These are phyloP conservation scores for Brachionichthys hirsutus DNA, from an alignment of 2,113 vertebrate genomes.

Conservation along the genomic window DNA sequence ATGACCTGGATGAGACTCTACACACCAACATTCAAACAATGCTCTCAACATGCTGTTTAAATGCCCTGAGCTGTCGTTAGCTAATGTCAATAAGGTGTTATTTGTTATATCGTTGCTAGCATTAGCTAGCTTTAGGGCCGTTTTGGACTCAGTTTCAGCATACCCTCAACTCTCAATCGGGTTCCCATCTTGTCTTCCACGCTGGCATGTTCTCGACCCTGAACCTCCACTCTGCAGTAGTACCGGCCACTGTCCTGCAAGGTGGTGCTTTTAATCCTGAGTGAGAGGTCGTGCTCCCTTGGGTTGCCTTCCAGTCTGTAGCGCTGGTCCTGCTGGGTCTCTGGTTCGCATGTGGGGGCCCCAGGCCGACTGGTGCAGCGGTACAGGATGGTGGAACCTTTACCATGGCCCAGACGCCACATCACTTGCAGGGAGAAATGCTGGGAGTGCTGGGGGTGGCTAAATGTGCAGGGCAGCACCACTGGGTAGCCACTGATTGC, in stretches of 20 bases:
- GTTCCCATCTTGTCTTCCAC: slow-evolving; percentile 89
- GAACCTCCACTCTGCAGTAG: slow-evolving; percentile 88
- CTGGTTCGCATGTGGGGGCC: slow-evolving; percentile 80
- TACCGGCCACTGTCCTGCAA: slow-evolving; percentile 87
- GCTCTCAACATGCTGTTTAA: no score
- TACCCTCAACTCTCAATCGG: slow-evolving; percentile 85
- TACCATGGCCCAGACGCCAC: slow-evolving; percentile 85
- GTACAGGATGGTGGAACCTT: slow-evolving; percentile 78
- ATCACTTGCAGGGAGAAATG: slow-evolving; percentile 84
- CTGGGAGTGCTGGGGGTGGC: slow-evolving; percentile 86
- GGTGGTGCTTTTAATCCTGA: slow-evolving; percentile 83
- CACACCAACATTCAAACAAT: no score
- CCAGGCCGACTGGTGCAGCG: slow-evolving; percentile 80
- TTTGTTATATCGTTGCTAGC: no score
- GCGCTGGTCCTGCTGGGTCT: slow-evolving; percentile 82
- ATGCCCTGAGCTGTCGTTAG: no score
- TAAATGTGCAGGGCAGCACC: slow-evolving; percentile 89
- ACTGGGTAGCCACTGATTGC: slow-evolving; percentile 83
- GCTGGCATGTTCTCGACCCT: slow-evolving; percentile 79
- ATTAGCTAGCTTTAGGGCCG: not conserved
- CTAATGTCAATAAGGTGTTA: no score
- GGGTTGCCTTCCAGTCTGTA: slow-evolving; percentile 90
- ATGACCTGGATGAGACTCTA: no score
- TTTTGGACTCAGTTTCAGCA: not conserved
- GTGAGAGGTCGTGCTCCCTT: slow-evolving; percentile 85